Base-by-base conservation (phyloP, 2,113 vertebrate genomes). In the Siphamia tubifer region DNA sequence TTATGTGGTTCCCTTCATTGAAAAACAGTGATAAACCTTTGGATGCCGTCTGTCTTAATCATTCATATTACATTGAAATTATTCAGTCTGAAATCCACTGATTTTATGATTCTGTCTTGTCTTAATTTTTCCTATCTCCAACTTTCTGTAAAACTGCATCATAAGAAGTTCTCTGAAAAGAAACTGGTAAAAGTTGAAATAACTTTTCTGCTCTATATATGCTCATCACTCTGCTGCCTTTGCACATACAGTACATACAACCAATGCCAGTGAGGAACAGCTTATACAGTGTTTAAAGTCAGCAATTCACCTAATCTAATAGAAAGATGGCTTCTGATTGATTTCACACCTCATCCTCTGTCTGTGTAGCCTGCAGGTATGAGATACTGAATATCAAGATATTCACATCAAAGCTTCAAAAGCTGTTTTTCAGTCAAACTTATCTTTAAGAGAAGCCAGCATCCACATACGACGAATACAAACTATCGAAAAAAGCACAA, bases 341-440 rank as follows among this genome's bases (percentile, higher is more conserved):
- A 81, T 42, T 48, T 44, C 44, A 20, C 16, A 10, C n/a, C 23
- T 58, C 32, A 39, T 63, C 39, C 8, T 53, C 27, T 35, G 21
- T 67, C 16, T 40, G 60, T 60, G 53, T 19, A 57, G 56, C 35
- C 63, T 73, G 73, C 58, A 48, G 30, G 32, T 19, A 23, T 38
- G 28, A 72, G 68, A 76, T 65, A 69, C 39, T 9, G 19, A 54
- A 15, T 2, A 32, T 66, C 43, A 42, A 67, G 17, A 53, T 66
- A 51, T n/a, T 58, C n/a, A 39, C 15, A 42, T 53, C 25, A 31
- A 30, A 28, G 57, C 52, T 16, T 34, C 24, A 20, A 48, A 61
- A 47, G 40, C 23, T 5, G 17, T 24, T 49, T 25, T 49, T 24
- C 31, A 66, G 31, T 36, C 35, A 52, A 38, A 38, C 20, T 13